Percentiles rank a stretch among this genome's conserved stretches.
phyloP scores from a whole-genome alignment of 2,888 invertebrate species.

The Chrysopilus asiliformis region DNA sequence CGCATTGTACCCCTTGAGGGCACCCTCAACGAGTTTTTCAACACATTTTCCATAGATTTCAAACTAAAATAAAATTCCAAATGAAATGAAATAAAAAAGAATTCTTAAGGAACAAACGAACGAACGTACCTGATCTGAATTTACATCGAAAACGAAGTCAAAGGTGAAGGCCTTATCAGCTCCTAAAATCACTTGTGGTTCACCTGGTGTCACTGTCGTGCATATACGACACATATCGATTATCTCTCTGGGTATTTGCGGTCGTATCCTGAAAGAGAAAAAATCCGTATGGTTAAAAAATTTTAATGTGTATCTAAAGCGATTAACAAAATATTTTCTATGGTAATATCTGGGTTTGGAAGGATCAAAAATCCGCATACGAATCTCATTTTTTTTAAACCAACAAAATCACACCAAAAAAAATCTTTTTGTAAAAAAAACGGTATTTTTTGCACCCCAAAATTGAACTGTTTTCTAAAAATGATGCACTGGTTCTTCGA shows the following conservation, averaged over 20 bases:
- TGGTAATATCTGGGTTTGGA: no score
- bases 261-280: conserved; percentile 64
- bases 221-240: conserved; percentile 92
- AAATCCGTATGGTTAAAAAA: no score
- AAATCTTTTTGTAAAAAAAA: no score
- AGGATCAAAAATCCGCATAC: no score
- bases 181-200: conserved; percentile 85
- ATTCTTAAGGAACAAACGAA: neutral
- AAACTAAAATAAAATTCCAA: conserved; percentile 20
- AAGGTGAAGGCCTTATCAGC: conserved; percentile 93
- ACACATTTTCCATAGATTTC: conserved; percentile 75
- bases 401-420: no score
- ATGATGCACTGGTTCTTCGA: no score
- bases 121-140: conserved; percentile 48
- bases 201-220: conserved; percentile 75
- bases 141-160: conserved; percentile 86
- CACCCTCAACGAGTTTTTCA: conserved; percentile 74
- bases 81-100: neutral
- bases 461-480: no score
- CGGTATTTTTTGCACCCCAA: no score
- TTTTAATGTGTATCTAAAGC: no score
- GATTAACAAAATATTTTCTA: no score
- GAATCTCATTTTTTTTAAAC: no score
- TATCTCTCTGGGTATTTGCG: conserved; percentile 82
- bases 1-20: conserved; percentile 93